These are phyloP conservation scores for Timandra comae DNA, from an alignment of 2,888 invertebrate species.

Conservation along the genomic window DNA sequence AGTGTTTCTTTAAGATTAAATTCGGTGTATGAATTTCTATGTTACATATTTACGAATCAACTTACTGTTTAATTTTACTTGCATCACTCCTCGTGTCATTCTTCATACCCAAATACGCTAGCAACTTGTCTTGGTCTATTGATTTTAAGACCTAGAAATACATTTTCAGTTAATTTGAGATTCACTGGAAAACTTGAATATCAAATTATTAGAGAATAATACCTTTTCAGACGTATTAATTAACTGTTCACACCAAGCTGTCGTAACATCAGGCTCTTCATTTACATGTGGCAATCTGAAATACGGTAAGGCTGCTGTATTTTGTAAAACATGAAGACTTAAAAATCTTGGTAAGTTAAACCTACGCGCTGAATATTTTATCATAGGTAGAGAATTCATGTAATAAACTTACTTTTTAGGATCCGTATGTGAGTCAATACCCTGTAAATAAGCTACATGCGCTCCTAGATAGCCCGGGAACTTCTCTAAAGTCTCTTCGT, in stretches of 20 bases:
- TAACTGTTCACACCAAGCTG: slow-evolving; percentile 64
- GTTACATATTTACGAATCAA: too few relatives aligned
- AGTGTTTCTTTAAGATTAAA: too few relatives aligned
- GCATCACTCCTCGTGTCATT: slow-evolving; percentile 90
- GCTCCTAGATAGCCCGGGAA: slow-evolving; percentile 86
- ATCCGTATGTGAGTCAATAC: slow-evolving; percentile 79
- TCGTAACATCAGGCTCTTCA: slow-evolving; percentile 60
- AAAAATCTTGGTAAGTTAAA: too few relatives aligned
- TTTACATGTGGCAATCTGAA: slow-evolving; percentile 66
- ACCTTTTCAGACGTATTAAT: slow-evolving; percentile 78
- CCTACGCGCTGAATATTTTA: too few relatives aligned
- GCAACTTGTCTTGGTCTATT: slow-evolving; percentile 86
- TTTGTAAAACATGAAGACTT: too few relatives aligned
- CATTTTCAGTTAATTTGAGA: too few relatives aligned
- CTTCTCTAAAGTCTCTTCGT: slow-evolving; percentile 82
- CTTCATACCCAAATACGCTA: slow-evolving; percentile 91
- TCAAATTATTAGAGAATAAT: slow-evolving; percentile 4
- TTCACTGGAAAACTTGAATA: slow-evolving; percentile 1
- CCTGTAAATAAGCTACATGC: slow-evolving; percentile 87
- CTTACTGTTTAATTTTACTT: slow-evolving; percentile 87
- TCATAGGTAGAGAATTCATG: too few relatives aligned
- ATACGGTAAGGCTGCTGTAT: too few relatives aligned
- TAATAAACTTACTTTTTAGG: slow-evolving; percentile 46
- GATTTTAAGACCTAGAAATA: slow-evolving; percentile 57
- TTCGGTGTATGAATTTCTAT: too few relatives aligned